These are phyloP conservation scores for Agrypnus murinus DNA, from an alignment of 2,888 invertebrate species.

Conservation along the genomic window DNA sequence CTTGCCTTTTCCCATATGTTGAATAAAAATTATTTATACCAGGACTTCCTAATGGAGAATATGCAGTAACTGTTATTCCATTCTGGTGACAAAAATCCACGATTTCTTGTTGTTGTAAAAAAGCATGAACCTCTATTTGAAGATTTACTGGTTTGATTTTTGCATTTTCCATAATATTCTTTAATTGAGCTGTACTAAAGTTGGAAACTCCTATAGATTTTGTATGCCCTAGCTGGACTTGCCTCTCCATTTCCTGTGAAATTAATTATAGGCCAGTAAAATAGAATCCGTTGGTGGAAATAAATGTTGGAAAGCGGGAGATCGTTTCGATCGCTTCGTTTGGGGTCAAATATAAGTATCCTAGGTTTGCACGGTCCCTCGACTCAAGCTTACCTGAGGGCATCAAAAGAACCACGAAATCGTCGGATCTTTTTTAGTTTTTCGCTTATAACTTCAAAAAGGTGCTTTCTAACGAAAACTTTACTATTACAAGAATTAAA, in stretches of 20 bases:
- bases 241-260: conserved; percentile 72
- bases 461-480: too few relatives aligned
- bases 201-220: conserved; percentile 88
- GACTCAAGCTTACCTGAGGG: too few relatives aligned
- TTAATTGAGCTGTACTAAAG: conserved; percentile 81
- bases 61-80: conserved; percentile 78
- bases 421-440: too few relatives aligned
- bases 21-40: conserved; percentile 4
- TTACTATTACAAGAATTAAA: too few relatives aligned
- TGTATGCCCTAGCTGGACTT: conserved; percentile 78
- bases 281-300: too few relatives aligned
- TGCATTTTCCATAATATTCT: conserved; percentile 74
- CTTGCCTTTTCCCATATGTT: not conserved
- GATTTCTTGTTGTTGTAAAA: conserved; percentile 78
- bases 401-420: too few relatives aligned
- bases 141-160: conserved; percentile 76
- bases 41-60: conserved; percentile 75
- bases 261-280: too few relatives aligned
- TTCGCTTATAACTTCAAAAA: too few relatives aligned
- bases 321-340: too few relatives aligned
- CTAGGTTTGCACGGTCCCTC: too few relatives aligned
- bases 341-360: too few relatives aligned
- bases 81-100: conserved; percentile 74
- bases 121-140: conserved; percentile 82
- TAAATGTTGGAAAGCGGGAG: too few relatives aligned